Percentiles rank a stretch among this genome's conserved stretches.
phyloP scores from a whole-genome alignment of 2,888 invertebrate species.

The Limnephilus lunatus region DNA sequence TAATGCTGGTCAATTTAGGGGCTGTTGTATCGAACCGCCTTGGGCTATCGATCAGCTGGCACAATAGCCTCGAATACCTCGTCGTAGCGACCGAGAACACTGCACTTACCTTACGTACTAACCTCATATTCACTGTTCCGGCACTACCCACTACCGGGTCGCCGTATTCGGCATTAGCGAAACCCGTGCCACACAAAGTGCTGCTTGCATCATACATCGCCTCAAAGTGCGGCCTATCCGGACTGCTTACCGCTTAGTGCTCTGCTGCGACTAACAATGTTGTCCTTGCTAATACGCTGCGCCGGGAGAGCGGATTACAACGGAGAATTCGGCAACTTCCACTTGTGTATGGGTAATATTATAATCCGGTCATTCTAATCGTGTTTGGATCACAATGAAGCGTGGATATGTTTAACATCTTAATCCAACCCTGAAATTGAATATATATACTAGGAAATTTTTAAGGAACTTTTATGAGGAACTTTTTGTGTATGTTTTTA shows the following conservation, averaged over 20 bases:
- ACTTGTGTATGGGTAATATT: neutral
- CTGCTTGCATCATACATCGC: conserved; percentile 38
- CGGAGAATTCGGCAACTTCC: neutral
- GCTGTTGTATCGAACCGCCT: neutral
- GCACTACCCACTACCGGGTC: neutral
- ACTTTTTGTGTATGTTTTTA: neutral
- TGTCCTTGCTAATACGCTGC: conserved; percentile 8
- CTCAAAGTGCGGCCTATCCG: conserved; percentile 19
- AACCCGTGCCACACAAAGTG: neutral
- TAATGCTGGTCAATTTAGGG: neutral
- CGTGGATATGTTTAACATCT: neutral
- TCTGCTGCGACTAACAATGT: neutral
- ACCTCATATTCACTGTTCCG: neutral
- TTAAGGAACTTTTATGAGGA: neutral
- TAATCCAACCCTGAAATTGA: neutral
- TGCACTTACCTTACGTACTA: neutral
- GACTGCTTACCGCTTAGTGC: conserved; percentile 18
- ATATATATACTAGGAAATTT: neutral
- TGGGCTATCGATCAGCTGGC: neutral
- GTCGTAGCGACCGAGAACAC: neutral
- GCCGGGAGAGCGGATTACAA: neutral
- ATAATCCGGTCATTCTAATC: neutral
- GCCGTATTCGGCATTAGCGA: neutral
- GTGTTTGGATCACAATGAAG: neutral
- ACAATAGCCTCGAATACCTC: neutral